Evolutionary conservation across 2,113 vertebrate species (phyloP).

Genomic region (Egretta garzetta): DNA sequence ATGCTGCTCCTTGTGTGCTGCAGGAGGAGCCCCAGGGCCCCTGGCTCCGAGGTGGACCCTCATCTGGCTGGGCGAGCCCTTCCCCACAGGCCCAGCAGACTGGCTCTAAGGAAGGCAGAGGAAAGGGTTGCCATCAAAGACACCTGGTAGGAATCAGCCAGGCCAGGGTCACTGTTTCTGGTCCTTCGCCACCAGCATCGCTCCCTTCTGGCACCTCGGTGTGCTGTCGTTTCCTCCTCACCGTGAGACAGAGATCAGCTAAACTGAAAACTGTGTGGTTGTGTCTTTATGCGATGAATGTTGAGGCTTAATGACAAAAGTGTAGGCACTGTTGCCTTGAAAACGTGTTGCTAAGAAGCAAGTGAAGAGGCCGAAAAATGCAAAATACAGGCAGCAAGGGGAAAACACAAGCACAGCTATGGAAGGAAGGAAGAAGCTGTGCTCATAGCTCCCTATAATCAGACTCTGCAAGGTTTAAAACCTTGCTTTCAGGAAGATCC

Average conservation of each 20-base stretch:
- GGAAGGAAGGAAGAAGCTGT: neutral
- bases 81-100: neutral
- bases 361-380: neutral
- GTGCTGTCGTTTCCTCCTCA: neutral
- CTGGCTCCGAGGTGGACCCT: neutral
- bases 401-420: neutral
- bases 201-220: neutral
- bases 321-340: neutral
- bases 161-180: neutral
- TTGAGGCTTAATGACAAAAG: neutral
- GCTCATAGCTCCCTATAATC: neutral
- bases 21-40: neutral
- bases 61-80: neutral
- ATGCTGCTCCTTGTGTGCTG: neutral
- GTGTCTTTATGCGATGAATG: neutral
- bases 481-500: neutral
- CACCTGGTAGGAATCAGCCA: neutral
- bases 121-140: neutral
- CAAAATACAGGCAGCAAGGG: neutral
- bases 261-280: neutral
- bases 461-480: neutral
- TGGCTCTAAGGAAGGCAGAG: neutral
- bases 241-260: neutral
- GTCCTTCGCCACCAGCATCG: neutral
- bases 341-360: slow-evolving; percentile 36